phyloP scores from a whole-genome alignment of 2,113 vertebrate genomes.

The Sorex fumeus region DNA sequence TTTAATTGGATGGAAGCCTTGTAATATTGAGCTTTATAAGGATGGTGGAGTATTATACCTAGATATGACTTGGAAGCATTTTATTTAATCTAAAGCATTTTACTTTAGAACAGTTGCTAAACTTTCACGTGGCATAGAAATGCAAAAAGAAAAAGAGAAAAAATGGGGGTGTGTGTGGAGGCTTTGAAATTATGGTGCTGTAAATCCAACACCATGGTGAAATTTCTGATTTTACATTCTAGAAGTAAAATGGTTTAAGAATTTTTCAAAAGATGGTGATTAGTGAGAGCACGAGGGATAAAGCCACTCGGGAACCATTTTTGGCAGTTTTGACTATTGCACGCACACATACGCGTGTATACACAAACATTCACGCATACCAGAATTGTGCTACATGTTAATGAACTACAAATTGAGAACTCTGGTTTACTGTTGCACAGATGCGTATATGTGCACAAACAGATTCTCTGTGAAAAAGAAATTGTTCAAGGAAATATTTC shows the following conservation, averaged over 20 bases:
- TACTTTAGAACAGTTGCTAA: constrained; percentile 82
- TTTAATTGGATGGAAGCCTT: constrained; percentile 87
- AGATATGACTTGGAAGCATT: constrained; percentile 77
- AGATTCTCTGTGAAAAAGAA: constrained; percentile 75
- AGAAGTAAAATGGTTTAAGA: constrained; percentile 70
- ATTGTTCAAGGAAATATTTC: constrained; percentile 74
- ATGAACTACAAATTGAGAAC: constrained; percentile 78
- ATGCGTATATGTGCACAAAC: constrained; percentile 71
- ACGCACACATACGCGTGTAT: constrained; percentile 57
- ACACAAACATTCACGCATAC: constrained; percentile 61
- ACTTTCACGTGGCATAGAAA: constrained; percentile 63
- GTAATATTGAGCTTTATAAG: constrained; percentile 93
- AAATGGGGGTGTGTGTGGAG: not conserved
- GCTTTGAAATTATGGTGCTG: constrained; percentile 68
- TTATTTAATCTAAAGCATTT: too few relatives aligned
- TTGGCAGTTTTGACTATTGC: constrained; percentile 65
- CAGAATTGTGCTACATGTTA: constrained; percentile 57
- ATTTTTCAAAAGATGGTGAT: constrained; percentile 50
- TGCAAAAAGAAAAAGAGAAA: constrained; percentile 64
- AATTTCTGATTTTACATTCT: constrained; percentile 77
- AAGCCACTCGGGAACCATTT: constrained; percentile 75
- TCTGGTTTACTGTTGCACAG: constrained; percentile 80
- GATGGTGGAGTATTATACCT: constrained; percentile 91
- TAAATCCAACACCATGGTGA: constrained; percentile 4
- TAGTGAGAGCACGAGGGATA: constrained; percentile 78